Evolutionary conservation across 2,888 invertebrate species (phyloP), one percentile per base, ranked within the genome.

Genomic region (Lamproptera curius): DNA sequence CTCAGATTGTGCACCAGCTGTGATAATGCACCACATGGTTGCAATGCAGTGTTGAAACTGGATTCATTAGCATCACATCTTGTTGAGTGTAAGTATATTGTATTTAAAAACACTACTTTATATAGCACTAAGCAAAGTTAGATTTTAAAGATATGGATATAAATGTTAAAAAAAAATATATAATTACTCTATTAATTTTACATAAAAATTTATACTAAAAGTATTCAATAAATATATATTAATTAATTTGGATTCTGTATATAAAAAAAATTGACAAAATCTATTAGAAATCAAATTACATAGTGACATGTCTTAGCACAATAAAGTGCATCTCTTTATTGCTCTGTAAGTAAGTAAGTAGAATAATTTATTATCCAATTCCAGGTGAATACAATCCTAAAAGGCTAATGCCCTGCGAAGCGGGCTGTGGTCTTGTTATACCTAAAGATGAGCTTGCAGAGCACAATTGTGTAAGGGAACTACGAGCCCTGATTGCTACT

Each of bases 391-490:
- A 65, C 73, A 98, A 98, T 83, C 98, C 98, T 0, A 97, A 97
- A 79, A 90, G 97, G 67, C 97, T 97, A 11, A 91, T 97, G 67
- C 94, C 95, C 31, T 98, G 98, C 77, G 97, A 97, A 66, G 93
- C 94, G 58, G 98, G 98, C 14, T 98, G 98, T 69, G 97, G 97
- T 15, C 90, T 97, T 39, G 93, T 97, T 45, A 95, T 98, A 66
- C 97, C 98, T 8, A 98, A 97, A 84, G 97, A 98, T 83, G 97
- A 97, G 80, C 78, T 97, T 0, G 94, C 95, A 71, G 96, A 96
- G 62, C 98, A 98, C 78, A 97, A 98, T 74, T 98, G 98, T 76
- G 94, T 97, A 13, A 90, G 94, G 51, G 97, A 97, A 75, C 81
- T 98, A 17, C 90, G 97, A 28, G 91, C 92, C 5, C 84, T 97